Conservation (phyloP, 2,888 invertebrate genomes). For the Yponomeuta sedellus region DNA sequence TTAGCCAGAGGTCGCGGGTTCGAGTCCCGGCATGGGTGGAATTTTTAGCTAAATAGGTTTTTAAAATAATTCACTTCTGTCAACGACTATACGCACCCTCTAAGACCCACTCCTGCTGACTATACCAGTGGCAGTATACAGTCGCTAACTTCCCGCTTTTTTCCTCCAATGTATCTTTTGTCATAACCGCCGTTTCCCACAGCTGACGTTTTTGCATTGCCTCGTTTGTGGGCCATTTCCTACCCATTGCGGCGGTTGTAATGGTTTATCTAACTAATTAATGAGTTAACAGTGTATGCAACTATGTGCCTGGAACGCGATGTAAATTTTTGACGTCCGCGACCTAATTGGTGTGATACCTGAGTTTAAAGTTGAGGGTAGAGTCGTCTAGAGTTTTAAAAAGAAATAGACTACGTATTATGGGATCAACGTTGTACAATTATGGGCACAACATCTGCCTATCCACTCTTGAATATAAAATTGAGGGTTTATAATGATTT, state of each 20-base stretch:
- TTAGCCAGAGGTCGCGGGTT: too few relatives aligned
- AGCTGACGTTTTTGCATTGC: background rate
- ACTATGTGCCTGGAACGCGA: background rate
- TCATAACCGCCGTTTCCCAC: background rate
- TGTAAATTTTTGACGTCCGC: background rate
- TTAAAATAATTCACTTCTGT: background rate
- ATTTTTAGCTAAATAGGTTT: too few relatives aligned
- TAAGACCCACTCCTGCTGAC: background rate
- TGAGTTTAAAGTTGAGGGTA: too few relatives aligned
- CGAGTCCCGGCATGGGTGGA: too few relatives aligned
- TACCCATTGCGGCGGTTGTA: background rate
- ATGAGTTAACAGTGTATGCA: background rate
- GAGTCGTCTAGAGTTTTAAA: too few relatives aligned
- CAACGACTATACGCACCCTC: background rate
- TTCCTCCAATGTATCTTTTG: background rate
- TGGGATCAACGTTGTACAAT: too few relatives aligned
- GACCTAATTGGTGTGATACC: background rate
- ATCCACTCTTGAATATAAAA: too few relatives aligned
- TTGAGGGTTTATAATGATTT: too few relatives aligned
- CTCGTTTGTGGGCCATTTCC: background rate
- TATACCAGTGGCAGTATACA: background rate
- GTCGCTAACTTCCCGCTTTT: slow-evolving; percentile 3
- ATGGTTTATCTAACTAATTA: slow-evolving; percentile 1
- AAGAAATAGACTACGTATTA: too few relatives aligned
- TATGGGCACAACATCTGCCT: too few relatives aligned